These are phyloP conservation scores for Coreoperca whiteheadi DNA, from an alignment of 2,113 vertebrate species.

Conservation along the genomic window DNA sequence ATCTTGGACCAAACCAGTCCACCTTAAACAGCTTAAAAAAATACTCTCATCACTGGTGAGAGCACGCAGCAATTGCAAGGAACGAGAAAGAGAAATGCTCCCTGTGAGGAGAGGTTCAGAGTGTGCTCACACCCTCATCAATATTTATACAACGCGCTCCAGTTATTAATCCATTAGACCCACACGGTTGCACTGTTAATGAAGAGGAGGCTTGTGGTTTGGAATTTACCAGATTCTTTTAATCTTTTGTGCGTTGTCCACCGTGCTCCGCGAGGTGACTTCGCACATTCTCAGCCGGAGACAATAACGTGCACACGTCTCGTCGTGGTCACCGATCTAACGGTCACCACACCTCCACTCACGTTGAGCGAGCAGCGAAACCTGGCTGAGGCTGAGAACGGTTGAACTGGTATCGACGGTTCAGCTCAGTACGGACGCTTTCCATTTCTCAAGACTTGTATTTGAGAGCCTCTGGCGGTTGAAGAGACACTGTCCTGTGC, in stretches of 20 bases:
- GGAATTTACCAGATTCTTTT: neutral
- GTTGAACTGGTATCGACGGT: neutral
- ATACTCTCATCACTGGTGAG: slow-evolving; percentile 22
- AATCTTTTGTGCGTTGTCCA: neutral
- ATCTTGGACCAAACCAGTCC: neutral
- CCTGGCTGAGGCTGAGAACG: neutral
- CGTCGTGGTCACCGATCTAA: neutral
- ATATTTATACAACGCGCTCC: slow-evolving; percentile 46
- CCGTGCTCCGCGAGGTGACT: neutral
- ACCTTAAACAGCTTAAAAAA: neutral
- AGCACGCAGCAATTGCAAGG: slow-evolving; percentile 31
- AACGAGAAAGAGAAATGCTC: slow-evolving; percentile 60
- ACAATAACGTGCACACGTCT: neutral
- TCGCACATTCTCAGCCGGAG: neutral
- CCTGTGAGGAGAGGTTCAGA: slow-evolving; percentile 28
- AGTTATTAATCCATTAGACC: slow-evolving; percentile 49
- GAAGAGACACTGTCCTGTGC: neutral
- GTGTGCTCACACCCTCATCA: slow-evolving; percentile 37
- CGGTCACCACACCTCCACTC: neutral
- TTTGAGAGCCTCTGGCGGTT: neutral
- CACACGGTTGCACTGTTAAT: slow-evolving; percentile 28
- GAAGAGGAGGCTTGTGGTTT: slow-evolving; percentile 25
- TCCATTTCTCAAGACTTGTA: no score
- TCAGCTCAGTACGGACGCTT: neutral
- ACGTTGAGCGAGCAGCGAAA: neutral